Conservation (phyloP, 2,797 vertebrate species). For the Iguana delicatissima region DNA sequence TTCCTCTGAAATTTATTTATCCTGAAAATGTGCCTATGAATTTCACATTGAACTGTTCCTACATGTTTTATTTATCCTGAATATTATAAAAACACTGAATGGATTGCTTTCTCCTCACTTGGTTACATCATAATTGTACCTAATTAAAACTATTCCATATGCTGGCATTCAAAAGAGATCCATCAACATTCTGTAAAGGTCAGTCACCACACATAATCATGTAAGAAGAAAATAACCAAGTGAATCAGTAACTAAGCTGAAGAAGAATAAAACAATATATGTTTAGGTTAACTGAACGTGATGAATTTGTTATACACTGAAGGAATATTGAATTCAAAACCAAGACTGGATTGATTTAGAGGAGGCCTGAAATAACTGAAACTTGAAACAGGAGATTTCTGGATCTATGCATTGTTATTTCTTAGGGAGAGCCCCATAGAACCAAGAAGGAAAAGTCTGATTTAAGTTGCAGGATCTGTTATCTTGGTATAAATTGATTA, state of each 20-base stretch:
- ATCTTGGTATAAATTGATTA: not conserved
- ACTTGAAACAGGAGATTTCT: not conserved
- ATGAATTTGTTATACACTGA: not conserved
- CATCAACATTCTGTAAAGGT: slow-evolving; percentile 62
- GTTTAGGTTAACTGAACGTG: not conserved
- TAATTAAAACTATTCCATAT: slow-evolving; percentile 31
- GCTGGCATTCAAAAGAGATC: slow-evolving; percentile 53
- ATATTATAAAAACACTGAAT: slow-evolving; percentile 37
- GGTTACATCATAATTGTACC: slow-evolving; percentile 31
- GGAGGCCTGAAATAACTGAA: not conserved
- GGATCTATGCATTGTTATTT: not conserved
- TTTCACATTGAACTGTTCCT: not conserved
- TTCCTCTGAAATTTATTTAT: slow-evolving; percentile 43
- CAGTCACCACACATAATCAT: slow-evolving; percentile 61
- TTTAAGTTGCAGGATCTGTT: not conserved
- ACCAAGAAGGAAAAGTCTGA: not conserved
- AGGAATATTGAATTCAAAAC: not conserved
- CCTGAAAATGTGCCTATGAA: slow-evolving; percentile 40
- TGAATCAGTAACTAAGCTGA: slow-evolving; percentile 56
- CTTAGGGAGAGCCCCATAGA: not conserved
- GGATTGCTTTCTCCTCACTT: slow-evolving; percentile 52
- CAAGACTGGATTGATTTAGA: not conserved
- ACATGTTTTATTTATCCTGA: slow-evolving; percentile 26
- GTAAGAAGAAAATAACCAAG: slow-evolving; percentile 53
- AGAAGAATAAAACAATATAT: slow-evolving; percentile 48